Conservation (phyloP, 2,113 vertebrate species). For the Pangasianodon gigas region DNA sequence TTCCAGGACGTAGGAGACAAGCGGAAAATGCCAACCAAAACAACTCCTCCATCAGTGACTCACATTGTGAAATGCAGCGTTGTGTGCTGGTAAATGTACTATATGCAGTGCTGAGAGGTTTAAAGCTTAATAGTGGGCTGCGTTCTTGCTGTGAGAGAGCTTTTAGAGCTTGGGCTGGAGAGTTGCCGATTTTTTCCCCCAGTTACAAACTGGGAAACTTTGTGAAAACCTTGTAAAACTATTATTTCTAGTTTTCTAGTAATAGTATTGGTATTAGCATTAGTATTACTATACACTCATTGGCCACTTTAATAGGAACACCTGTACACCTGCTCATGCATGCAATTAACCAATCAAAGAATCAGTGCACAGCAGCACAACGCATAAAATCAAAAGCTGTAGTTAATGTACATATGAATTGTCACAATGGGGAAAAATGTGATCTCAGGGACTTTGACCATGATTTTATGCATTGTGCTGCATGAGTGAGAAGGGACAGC, state of each 20-base stretch:
- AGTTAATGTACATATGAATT: neutral
- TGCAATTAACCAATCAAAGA: neutral
- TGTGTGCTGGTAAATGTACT: conserved; percentile 36
- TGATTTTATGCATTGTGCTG: neutral
- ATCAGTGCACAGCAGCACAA: neutral
- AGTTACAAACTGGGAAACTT: conserved; percentile 1
- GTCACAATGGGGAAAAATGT: neutral
- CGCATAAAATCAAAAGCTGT: neutral
- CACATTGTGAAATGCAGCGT: conserved; percentile 46
- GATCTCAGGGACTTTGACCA: neutral
- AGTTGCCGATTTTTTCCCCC: neutral
- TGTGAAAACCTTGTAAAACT: neutral
- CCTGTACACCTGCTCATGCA: neutral
- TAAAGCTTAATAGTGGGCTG: conserved; percentile 10
- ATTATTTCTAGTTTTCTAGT: neutral
- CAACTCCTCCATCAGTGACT: conserved; percentile 56
- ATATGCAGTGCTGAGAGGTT: conserved; percentile 10
- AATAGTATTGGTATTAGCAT: neutral
- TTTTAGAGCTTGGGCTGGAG: conserved; percentile 9
- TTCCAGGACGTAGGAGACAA: conserved; percentile 64
- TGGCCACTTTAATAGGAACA: neutral
- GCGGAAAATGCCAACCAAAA: conserved; percentile 64
- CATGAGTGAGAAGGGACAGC: neutral
- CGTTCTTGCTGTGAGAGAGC: conserved; percentile 24
- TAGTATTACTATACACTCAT: neutral